Evolutionary conservation across 2,797 vertebrate species (phyloP).

Genomic region (Spheniscus humboldti): DNA sequence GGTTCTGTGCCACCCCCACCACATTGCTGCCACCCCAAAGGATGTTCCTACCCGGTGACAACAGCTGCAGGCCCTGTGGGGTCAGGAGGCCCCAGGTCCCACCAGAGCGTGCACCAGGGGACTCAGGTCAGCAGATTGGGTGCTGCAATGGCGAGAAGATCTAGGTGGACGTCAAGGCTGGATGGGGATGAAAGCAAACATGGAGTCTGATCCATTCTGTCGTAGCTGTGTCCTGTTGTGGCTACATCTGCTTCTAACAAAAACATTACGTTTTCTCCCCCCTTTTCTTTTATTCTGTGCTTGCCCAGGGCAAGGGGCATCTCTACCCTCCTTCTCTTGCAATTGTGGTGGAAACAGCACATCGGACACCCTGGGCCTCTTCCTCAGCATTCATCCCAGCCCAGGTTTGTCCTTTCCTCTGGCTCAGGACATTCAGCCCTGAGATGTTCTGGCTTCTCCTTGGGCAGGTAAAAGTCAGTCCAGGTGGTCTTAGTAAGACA

Average conservation of each 20-base stretch:
- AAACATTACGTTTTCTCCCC: neutral
- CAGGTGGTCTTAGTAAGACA: neutral
- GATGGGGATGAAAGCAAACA: neutral
- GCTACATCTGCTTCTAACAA: neutral
- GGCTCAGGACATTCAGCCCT: neutral
- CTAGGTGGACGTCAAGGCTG: neutral
- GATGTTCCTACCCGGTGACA: neutral
- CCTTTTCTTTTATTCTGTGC: neutral
- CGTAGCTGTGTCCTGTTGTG: neutral
- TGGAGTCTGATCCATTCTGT: neutral
- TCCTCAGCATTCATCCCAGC: neutral
- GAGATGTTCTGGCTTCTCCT: neutral
- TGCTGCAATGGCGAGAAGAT: neutral
- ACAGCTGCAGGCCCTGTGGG: neutral
- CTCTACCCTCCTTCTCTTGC: neutral
- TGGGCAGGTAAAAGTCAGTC: neutral
- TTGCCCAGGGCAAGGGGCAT: neutral
- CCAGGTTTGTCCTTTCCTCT: neutral
- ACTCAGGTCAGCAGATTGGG: neutral
- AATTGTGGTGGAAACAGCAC: neutral
- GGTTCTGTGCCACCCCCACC: neutral
- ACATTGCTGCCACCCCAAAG: neutral
- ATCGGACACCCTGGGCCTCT: neutral
- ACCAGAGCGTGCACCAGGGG: accelerated
- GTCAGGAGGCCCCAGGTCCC: neutral